Conservation (phyloP, 2,888 invertebrate genomes). For the Dryomyza anilis region DNA sequence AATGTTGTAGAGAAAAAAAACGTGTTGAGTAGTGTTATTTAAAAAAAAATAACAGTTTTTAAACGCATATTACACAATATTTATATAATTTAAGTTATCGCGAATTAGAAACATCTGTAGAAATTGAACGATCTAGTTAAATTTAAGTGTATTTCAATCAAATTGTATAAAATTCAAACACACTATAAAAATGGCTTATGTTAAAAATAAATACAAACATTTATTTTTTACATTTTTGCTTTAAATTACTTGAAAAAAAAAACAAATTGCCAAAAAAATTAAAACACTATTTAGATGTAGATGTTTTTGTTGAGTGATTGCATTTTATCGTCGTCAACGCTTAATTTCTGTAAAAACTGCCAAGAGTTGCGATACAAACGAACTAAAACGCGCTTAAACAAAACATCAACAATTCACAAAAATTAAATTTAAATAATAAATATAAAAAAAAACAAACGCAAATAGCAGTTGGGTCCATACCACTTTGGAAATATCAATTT, state of each 20-base stretch:
- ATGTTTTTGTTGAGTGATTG: not conserved
- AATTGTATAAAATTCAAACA: slow-evolving; percentile 12
- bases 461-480: too few relatives aligned
- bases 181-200: not conserved
- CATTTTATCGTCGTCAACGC: slow-evolving; percentile 14
- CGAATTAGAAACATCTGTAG: too few relatives aligned
- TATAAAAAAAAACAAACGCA: too few relatives aligned
- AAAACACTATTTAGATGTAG: not conserved
- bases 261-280: slow-evolving; percentile 15
- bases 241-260: not conserved
- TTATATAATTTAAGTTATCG: too few relatives aligned
- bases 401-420: slow-evolving; percentile 5
- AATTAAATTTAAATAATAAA: not conserved
- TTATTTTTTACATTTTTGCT: not conserved
- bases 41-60: too few relatives aligned
- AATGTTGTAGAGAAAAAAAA: not conserved
- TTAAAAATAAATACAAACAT: not conserved
- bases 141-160: slow-evolving; percentile 21
- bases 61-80: too few relatives aligned
- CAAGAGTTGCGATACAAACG: not conserved
- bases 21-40: too few relatives aligned
- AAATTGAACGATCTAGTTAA: slow-evolving; percentile 1
- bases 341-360: slow-evolving; percentile 19
- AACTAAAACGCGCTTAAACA: too few relatives aligned
- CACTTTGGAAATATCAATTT: too few relatives aligned